Evolutionary conservation across 2,888 invertebrate species (phyloP), one percentile per base, ranked within the genome.

Genomic region (Ennomos quercinarius): DNA sequence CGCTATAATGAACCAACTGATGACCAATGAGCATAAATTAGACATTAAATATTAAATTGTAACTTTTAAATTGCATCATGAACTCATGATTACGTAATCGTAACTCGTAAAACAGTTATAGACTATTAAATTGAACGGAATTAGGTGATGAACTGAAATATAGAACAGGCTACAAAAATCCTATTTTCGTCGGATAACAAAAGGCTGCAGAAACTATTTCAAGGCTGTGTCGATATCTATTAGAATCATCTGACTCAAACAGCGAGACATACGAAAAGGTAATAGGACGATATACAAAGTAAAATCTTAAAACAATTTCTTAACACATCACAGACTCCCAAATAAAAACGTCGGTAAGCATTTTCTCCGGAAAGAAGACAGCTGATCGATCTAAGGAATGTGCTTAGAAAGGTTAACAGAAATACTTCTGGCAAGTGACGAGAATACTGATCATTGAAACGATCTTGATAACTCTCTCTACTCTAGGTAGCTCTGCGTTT

Each of bases 61-160:
- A 67, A 66, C 63, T 64, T 49, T 44, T 60, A 66, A 72, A 68
- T 67, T 71, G 65, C 76, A 72, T 74, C 76, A 49, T 54, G 54
- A 59, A 54, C 53, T 59, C 59, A 76, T 64, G 53, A 51, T 60
- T 65, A 67, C 73, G 70, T 77, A 77, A 78, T 73, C 67, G 69
- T 58, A 57, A 65, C 67, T 71, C 73, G 63, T 80, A 76, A 81
- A 77, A 76, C 71, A 72, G 73, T 81, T 76, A 82, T 69, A 68
- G 74, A 67, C 77, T 71, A 77, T 81, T 77, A 77, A 74, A 77
- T 68, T 72, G 69, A 72, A 72, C 72, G 70, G 68, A 77, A 74
- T 74, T 73, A 71, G 67, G 58, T 61, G 68, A 67, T 66, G 71
- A 61, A 55, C 69, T 64, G 60, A 61, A 59, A 73, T 70, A 64